These are phyloP conservation scores for Rhinoraja longicauda DNA, from an alignment of 2,797 vertebrate genomes.

Conservation along the genomic window DNA sequence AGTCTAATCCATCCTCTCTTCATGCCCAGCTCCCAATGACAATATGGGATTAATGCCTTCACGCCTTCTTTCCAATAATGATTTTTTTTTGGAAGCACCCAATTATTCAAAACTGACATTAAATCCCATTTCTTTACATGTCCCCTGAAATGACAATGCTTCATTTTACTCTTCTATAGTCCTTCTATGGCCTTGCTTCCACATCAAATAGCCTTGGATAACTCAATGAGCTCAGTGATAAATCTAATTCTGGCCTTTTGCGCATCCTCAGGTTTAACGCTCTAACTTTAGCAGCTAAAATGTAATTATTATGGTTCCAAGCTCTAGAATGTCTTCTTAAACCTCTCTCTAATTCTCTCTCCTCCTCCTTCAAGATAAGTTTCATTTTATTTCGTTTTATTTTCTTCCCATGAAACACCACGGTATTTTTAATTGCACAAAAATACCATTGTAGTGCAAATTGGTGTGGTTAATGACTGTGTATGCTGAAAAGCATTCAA, in stretches of 20 bases:
- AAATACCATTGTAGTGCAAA: background rate
- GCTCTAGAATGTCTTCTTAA: background rate
- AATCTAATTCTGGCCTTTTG: background rate
- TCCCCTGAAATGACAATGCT: background rate
- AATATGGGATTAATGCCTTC: background rate
- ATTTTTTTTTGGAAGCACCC: background rate
- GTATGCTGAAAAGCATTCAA: background rate
- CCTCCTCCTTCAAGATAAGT: background rate
- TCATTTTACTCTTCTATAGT: background rate
- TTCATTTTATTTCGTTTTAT: background rate
- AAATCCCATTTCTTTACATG: background rate
- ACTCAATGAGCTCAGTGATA: background rate
- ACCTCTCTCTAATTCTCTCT: background rate
- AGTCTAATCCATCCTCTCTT: background rate
- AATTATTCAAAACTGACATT: background rate
- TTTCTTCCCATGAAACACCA: background rate
- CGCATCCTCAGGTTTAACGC: background rate
- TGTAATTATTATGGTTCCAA: background rate
- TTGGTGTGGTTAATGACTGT: background rate
- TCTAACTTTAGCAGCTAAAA: background rate
- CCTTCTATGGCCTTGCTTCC: background rate
- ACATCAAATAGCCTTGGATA: too few relatives aligned
- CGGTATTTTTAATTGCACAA: background rate
- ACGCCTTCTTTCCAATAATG: background rate
- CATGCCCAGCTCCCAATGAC: background rate